Evolutionary conservation across 2,113 vertebrate genomes (phyloP).

Genomic region (Nematolebias whitei): DNA sequence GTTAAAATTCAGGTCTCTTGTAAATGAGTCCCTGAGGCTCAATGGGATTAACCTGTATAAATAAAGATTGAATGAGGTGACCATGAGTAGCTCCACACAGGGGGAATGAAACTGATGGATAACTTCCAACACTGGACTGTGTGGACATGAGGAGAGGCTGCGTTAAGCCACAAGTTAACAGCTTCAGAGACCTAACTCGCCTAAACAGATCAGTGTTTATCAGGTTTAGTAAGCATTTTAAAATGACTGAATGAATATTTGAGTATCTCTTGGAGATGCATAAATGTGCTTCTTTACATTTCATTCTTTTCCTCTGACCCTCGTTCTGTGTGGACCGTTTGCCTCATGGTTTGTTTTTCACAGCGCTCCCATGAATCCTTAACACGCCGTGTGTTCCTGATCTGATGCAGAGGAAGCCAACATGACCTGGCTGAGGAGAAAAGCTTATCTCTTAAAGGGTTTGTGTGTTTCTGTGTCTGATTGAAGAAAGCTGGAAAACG

Average conservation of each 20-base stretch:
- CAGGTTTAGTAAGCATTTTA: constrained; percentile 44
- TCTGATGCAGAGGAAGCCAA: constrained; percentile 27
- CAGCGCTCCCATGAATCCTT: constrained; percentile 43
- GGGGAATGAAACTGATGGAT: constrained; percentile 67
- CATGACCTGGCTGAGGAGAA: constrained; percentile 26
- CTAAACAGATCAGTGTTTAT: constrained; percentile 45
- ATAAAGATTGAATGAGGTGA: too few relatives aligned
- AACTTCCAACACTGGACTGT: constrained; percentile 52
- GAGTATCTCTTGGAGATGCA: too few relatives aligned
- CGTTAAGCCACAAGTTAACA: constrained; percentile 38
- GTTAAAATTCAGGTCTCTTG: too few relatives aligned
- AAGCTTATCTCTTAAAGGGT: background rate
- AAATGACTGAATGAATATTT: background rate
- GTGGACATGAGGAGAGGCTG: background rate
- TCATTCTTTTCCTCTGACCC: background rate
- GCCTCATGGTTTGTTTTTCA: constrained; percentile 26
- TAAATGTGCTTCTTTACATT: too few relatives aligned
- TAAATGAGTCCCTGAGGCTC: too few relatives aligned
- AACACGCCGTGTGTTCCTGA: constrained; percentile 37
- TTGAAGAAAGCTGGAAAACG: background rate
- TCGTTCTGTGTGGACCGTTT: background rate
- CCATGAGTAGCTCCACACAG: constrained; percentile 46
- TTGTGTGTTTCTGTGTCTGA: constrained; percentile 4
- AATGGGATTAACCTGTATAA: too few relatives aligned
- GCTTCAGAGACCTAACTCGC: constrained; percentile 31